These are phyloP conservation scores for Stigmatopora argus DNA, from an alignment of 2,113 vertebrate species.

Conservation along the genomic window DNA sequence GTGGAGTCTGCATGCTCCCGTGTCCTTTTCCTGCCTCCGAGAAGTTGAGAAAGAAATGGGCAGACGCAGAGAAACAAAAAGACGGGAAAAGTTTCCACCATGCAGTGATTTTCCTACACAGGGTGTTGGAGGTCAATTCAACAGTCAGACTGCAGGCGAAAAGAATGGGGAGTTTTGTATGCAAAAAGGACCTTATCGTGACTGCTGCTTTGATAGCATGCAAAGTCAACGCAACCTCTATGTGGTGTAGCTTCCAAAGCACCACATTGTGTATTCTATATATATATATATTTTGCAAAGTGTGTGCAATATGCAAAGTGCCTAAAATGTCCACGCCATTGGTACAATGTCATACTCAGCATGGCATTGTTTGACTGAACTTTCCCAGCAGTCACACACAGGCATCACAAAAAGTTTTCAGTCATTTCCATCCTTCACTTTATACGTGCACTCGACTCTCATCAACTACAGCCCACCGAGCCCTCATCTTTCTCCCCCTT, in stretches of 20 bases:
- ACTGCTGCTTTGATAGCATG: conserved; percentile 20
- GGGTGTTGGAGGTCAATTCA: conserved; percentile 53
- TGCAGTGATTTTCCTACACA: conserved; percentile 33
- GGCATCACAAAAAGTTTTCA: conserved; percentile 8
- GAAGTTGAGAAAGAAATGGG: conserved; percentile 41
- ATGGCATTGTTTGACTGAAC: no score
- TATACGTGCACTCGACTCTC: conserved; percentile 22
- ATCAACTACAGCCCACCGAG: conserved; percentile 26
- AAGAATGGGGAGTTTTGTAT: conserved; percentile 27
- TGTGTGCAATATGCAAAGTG: no score
- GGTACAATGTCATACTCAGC: not conserved
- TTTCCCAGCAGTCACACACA: not conserved
- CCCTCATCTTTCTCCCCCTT: conserved; percentile 19
- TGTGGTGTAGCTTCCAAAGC: not conserved
- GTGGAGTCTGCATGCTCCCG: conserved; percentile 67
- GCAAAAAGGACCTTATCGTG: conserved; percentile 18
- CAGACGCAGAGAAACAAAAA: conserved; percentile 19
- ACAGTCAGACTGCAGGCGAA: conserved; percentile 42
- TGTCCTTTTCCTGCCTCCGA: conserved; percentile 60
- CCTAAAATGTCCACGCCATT: no score
- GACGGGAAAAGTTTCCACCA: conserved; percentile 25
- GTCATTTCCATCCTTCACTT: conserved; percentile 30
- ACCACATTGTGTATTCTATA: not conserved
- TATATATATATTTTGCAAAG: not conserved
- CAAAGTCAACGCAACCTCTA: conserved; percentile 1